Percentiles rank a stretch among this genome's conserved stretches.
These are phyloP conservation scores for Todiramphus saurophagus DNA, from an alignment of 2,113 vertebrate genomes.

Conservation along the genomic window DNA sequence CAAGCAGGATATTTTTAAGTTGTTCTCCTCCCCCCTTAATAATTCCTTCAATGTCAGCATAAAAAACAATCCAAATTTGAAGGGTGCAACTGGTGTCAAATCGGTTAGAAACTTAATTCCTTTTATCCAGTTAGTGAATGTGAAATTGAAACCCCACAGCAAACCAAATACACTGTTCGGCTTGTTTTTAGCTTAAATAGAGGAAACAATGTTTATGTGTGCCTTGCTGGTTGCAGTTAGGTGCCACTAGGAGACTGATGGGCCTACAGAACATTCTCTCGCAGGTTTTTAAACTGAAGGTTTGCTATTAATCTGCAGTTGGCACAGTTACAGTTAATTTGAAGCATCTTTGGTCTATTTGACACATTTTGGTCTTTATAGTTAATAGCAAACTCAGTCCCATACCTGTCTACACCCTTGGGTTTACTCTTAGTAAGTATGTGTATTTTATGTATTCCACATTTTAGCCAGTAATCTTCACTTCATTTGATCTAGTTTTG, in stretches of 20 bases:
- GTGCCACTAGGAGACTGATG: not conserved
- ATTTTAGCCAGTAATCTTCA: not conserved
- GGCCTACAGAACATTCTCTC: not conserved
- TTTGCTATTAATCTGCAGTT: not conserved
- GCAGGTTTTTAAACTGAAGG: not conserved
- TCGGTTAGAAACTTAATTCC: not conserved
- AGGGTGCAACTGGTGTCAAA: not conserved
- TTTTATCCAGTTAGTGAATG: not conserved
- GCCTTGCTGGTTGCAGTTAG: not conserved
- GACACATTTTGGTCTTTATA: not conserved
- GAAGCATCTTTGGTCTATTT: not conserved
- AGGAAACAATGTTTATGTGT: not conserved
- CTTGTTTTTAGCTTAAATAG: not conserved
- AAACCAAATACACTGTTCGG: not conserved
- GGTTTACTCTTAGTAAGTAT: not conserved
- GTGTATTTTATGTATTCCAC: not conserved
- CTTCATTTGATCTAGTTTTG: not conserved
- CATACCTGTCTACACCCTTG: not conserved
- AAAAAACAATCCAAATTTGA: rapidly evolving
- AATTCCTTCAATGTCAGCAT: not conserved
- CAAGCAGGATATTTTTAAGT: not conserved
- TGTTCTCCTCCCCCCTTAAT: rapidly evolving
- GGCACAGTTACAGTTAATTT: not conserved
- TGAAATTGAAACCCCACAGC: not conserved
- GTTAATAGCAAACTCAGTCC: not conserved